These are phyloP conservation scores for Lepilemur septentrionalis DNA, from an alignment of 2,797 vertebrate species.

Conservation along the genomic window DNA sequence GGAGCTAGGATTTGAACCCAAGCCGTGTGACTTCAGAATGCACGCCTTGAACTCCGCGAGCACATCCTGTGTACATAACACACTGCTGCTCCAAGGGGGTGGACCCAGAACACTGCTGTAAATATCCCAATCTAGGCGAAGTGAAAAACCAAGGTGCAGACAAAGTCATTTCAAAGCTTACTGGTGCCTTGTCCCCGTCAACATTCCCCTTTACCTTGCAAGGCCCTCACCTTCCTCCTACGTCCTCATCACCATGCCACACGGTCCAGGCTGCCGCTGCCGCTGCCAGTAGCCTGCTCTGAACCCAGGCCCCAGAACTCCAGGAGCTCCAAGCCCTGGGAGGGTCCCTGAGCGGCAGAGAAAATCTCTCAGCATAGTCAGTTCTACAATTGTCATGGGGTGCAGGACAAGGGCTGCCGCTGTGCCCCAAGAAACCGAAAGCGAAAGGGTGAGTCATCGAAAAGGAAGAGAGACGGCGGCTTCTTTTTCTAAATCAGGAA, in stretches of 20 bases:
- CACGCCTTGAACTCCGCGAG: not conserved
- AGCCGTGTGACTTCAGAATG: not conserved
- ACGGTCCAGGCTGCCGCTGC: rapidly evolving
- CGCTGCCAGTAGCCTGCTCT: not conserved
- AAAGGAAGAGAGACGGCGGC: not conserved
- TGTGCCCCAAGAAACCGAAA: conserved; percentile 24
- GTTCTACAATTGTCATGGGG: not conserved
- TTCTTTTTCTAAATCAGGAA: not conserved
- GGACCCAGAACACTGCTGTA: not conserved
- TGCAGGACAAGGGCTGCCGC: not conserved
- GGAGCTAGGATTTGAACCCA: not conserved
- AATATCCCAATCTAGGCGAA: not conserved
- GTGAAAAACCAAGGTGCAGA: not conserved
- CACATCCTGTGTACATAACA: not conserved
- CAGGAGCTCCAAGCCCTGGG: not conserved
- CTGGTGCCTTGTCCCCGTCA: not conserved
- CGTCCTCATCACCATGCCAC: not conserved
- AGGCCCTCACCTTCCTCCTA: not conserved
- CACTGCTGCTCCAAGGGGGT: no score
- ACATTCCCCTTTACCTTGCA: not conserved
- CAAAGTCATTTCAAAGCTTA: not conserved
- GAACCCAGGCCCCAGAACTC: no score
- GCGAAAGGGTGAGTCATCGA: not conserved
- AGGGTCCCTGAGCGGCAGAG: not conserved
- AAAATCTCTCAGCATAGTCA: not conserved